These are phyloP conservation scores for Harpagus bidentatus DNA, from an alignment of 2,113 vertebrate genomes.

Conservation along the genomic window DNA sequence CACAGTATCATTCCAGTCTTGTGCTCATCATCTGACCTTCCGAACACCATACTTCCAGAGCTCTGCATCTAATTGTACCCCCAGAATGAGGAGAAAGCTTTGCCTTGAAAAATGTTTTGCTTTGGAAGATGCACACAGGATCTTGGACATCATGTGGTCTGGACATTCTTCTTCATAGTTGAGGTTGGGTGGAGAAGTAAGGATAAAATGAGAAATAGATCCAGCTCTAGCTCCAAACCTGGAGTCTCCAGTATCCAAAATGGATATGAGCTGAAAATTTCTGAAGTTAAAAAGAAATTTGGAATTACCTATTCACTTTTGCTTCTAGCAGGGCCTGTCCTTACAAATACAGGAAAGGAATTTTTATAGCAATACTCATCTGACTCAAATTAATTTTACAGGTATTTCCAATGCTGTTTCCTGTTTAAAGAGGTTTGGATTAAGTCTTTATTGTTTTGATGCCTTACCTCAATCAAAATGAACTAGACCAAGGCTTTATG, in stretches of 20 bases:
- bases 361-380: neutral
- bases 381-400: neutral
- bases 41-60: neutral
- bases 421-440: neutral
- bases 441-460: neutral
- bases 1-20: neutral
- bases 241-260: neutral
- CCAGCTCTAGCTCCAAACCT: neutral
- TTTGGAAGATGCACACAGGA: neutral
- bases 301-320: neutral
- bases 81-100: neutral
- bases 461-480: neutral
- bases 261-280: neutral
- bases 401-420: neutral
- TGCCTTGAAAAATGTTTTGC: neutral
- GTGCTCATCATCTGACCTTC: neutral
- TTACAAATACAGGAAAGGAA: neutral
- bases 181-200: neutral
- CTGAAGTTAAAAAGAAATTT: neutral
- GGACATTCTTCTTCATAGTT: neutral
- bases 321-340: neutral
- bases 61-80: neutral
- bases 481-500: neutral
- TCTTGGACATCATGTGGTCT: neutral
- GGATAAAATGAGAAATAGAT: neutral